These are phyloP conservation scores for Chrysocyon brachyurus DNA, from an alignment of 2,797 vertebrate genomes.

Conservation along the genomic window DNA sequence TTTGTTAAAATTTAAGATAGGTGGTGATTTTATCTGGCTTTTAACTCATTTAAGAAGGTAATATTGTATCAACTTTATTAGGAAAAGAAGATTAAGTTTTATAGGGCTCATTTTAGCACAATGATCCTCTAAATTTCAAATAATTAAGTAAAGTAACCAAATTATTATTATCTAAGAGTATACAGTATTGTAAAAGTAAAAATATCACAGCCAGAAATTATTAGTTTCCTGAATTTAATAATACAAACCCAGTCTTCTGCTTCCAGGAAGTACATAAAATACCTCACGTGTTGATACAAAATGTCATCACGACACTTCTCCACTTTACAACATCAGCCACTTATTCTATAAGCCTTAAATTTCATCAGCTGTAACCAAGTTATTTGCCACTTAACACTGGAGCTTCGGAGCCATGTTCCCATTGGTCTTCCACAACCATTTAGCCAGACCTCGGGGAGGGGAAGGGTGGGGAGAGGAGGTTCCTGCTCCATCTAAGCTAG, in stretches of 20 bases:
- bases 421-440: fast-evolving
- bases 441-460: not conserved
- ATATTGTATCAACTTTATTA: constrained; percentile 30
- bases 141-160: not conserved
- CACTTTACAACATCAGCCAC: not conserved
- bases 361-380: not conserved
- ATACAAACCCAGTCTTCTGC: not conserved
- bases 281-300: not conserved
- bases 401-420: not conserved
- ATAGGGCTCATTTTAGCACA: not conserved
- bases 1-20: not conserved
- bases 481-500: fast-evolving
- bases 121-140: not conserved
- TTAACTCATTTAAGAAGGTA: not conserved
- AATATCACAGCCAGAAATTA: not conserved
- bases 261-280: not conserved
- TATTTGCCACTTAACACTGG: not conserved
- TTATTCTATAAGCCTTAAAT: not conserved
- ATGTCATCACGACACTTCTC: not conserved
- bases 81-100: not conserved
- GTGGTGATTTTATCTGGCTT: not conserved
- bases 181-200: not conserved
- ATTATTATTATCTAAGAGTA: not conserved
- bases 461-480: fast-evolving
- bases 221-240: not conserved